Evolutionary conservation across 2,888 invertebrate species (phyloP).

Genomic region (Chymomyza procnemis): DNA sequence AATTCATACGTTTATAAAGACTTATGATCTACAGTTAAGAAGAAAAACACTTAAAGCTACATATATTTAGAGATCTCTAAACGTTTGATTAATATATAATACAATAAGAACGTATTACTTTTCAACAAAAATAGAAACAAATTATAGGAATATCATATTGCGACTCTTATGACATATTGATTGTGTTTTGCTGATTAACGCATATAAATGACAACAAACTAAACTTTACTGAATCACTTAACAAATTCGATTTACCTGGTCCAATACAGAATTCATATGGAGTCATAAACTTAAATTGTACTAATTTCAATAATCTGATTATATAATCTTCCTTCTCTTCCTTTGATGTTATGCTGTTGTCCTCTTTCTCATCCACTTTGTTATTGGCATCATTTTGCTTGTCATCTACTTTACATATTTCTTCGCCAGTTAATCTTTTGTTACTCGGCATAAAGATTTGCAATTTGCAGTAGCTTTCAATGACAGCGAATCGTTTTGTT

Average conservation of each 20-base stretch:
- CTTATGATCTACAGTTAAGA: no score
- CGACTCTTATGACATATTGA: not conserved
- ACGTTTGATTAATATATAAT: no score
- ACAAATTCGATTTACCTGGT: constrained; percentile 36
- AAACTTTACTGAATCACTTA: constrained; percentile 34
- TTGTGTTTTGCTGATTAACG: constrained; percentile 16
- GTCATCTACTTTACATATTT: constrained; percentile 6
- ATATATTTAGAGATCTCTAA: no score
- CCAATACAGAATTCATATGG: constrained; percentile 44
- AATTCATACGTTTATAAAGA: no score
- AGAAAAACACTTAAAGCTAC: no score
- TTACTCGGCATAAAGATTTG: constrained; percentile 11
- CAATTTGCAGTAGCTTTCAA: constrained; percentile 39
- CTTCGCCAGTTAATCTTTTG: not conserved
- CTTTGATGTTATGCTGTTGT: not conserved
- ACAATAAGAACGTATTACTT: no score
- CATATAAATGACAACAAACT: constrained; percentile 38
- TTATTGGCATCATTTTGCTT: constrained; percentile 16
- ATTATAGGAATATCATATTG: not conserved
- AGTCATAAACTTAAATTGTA: constrained; percentile 35
- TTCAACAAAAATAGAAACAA: not conserved
- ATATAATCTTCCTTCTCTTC: constrained; percentile 25
- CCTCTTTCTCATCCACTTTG: not conserved
- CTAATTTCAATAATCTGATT: constrained; percentile 22
- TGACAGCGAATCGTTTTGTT: constrained; percentile 33